Evolutionary conservation across 2,888 invertebrate species (phyloP), one percentile per base, ranked within the genome.

Genomic region (Cryptocheilus praepositus): DNA sequence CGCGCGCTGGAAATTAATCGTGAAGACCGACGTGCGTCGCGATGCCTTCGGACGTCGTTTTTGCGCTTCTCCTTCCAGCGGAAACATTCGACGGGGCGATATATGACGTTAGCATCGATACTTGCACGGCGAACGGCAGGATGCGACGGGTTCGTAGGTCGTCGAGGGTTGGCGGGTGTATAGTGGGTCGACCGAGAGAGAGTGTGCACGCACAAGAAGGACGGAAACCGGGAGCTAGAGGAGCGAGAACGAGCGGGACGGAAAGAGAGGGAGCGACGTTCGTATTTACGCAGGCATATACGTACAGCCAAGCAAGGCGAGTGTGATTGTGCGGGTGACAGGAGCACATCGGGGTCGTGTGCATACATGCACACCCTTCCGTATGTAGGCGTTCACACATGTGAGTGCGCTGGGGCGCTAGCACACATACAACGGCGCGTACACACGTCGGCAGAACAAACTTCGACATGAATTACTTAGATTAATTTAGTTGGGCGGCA

Each of bases 401-500:
- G 49, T 22, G 51, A n/a, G 22, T 2, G 19, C 15, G n/a, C 13
- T 22, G 15, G 58, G 49, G 58, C 43, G 58, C 19, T 18, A 13
- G 21, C 21, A 25, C 68, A 53, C 64, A 44, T 44, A 46, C 28
- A 58, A 51, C 49, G 36, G 60, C 55, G 51, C 64, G 60, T 25
- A 53, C 59, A 25, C 67, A 67, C 53, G 58, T 54, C 73, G 78
- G 76, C 74, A 71, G 78, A 74, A 82, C 81, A 85, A 85, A 86
- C 86, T 86, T 86, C 80, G 83, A 82, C 85, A 85, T 85, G 86
- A 86, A 86, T 86, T 86, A 85, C 85, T 85, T 85, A 85, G 85
- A 86, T 86, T 86, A 86, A 86, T 85, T 86, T 85, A 86, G 85
- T 85, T 84, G 82, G 81, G 77, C 76, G 82, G 83, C 70, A 70